Conservation (phyloP, 2,113 vertebrate genomes). For the Scomber japonicus region DNA sequence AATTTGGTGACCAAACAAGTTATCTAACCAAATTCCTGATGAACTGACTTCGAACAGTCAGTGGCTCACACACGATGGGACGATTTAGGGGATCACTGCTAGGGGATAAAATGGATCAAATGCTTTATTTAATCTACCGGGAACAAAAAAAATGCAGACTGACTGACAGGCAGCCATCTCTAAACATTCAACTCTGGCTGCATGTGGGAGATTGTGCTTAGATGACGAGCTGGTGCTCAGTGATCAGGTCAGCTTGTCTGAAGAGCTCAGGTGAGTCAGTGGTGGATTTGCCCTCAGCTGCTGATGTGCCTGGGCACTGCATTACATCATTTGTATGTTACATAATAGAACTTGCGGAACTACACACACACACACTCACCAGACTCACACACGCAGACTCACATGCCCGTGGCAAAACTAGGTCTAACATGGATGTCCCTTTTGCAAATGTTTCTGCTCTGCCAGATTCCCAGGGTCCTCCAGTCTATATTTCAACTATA, state of each 20-base stretch:
- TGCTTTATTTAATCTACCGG: slow-evolving; percentile 75
- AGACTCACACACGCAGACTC: slow-evolving; percentile 53
- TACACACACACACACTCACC: slow-evolving; percentile 34
- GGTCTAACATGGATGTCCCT: slow-evolving; percentile 69
- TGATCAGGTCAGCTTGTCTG: slow-evolving; percentile 59
- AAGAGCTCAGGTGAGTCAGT: slow-evolving; percentile 76
- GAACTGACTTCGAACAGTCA: slow-evolving; percentile 34
- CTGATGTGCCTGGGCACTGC: slow-evolving; percentile 62
- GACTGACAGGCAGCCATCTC: slow-evolving; percentile 47
- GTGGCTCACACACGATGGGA: slow-evolving; percentile 54
- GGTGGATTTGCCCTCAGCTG: slow-evolving; percentile 65
- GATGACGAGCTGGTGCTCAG: background rate
- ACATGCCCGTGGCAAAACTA: slow-evolving; percentile 52
- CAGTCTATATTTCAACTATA: slow-evolving; percentile 20
- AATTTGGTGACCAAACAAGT: slow-evolving; percentile 26
- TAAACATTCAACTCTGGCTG: slow-evolving; percentile 13
- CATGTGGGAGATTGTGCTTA: slow-evolving; percentile 10
- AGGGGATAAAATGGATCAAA: slow-evolving; percentile 74
- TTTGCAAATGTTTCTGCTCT: slow-evolving; percentile 73
- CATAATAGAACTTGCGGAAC: slow-evolving; percentile 73
- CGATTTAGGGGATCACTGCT: slow-evolving; percentile 70
- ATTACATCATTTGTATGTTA: slow-evolving; percentile 85
- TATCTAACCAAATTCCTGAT: slow-evolving; percentile 54
- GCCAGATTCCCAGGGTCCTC: slow-evolving; percentile 49
- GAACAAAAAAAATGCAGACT: slow-evolving; percentile 39